Percentiles rank a stretch among this genome's conserved stretches.
phyloP scores from a whole-genome alignment of 2,113 vertebrate species.

The Chlorodrepanis virens region DNA sequence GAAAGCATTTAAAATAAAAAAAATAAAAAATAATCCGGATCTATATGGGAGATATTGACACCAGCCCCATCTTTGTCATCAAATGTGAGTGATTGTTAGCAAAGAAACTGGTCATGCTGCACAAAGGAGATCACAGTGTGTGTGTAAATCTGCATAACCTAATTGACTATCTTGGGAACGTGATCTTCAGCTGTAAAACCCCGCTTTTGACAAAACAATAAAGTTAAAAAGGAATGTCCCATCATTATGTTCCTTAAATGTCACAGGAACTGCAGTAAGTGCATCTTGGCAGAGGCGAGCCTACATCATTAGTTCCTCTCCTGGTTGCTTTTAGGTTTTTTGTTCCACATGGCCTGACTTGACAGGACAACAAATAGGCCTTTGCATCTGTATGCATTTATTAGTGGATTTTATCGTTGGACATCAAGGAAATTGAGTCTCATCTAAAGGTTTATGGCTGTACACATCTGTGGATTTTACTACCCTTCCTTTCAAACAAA shows the following conservation, averaged over 20 bases:
- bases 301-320: conserved; percentile 60
- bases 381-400: conserved; percentile 53
- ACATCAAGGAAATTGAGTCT: conserved; percentile 63
- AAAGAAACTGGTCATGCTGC: conserved; percentile 20
- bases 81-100: not conserved
- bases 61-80: conserved; percentile 21
- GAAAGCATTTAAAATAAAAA: not conserved
- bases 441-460: conserved; percentile 54
- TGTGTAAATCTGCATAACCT: conserved; percentile 53
- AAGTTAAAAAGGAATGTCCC: conserved; percentile 64
- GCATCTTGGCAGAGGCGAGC: conserved; percentile 44
- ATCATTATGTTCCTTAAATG: conserved; percentile 64
- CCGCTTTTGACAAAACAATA: conserved; percentile 46
- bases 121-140: conserved; percentile 32
- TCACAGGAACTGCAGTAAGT: conserved; percentile 64
- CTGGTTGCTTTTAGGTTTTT: conserved; percentile 56
- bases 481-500: conserved; percentile 57
- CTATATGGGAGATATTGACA: conserved; percentile 9
- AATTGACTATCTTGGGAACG: conserved; percentile 36
- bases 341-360: conserved; percentile 54
- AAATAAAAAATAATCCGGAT: not conserved
- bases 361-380: conserved; percentile 65
- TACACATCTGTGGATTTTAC: conserved; percentile 58
- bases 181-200: conserved; percentile 67
- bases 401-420: conserved; percentile 59